These are phyloP conservation scores for Brienomyrus brachyistius DNA, from an alignment of 2,113 vertebrate species.

Conservation along the genomic window DNA sequence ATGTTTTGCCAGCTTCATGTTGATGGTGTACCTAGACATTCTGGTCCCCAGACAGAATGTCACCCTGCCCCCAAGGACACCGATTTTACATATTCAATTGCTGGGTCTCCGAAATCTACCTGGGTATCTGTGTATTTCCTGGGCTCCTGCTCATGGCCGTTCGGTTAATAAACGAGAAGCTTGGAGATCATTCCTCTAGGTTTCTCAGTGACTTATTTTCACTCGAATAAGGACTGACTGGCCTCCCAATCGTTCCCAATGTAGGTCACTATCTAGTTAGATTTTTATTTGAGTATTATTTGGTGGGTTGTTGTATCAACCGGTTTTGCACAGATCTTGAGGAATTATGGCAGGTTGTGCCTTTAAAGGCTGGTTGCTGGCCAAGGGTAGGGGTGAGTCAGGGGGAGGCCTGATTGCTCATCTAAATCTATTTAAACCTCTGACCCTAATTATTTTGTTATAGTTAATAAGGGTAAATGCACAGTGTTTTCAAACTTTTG, in stretches of 20 bases:
- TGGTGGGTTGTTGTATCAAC: neutral
- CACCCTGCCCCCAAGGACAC: neutral
- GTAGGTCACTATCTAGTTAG: neutral
- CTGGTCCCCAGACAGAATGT: neutral
- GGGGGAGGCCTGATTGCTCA: neutral
- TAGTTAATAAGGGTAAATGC: neutral
- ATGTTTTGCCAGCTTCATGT: neutral
- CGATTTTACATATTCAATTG: neutral
- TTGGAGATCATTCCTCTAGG: neutral
- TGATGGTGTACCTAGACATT: neutral
- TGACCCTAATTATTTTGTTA: neutral
- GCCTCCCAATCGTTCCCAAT: neutral
- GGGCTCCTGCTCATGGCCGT: neutral
- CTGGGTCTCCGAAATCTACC: neutral
- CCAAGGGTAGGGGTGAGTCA: neutral
- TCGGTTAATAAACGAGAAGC: neutral
- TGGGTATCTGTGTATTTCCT: neutral
- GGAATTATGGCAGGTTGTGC: neutral
- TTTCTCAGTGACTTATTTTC: neutral
- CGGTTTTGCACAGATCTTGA: neutral
- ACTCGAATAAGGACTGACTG: neutral
- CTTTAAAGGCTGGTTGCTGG: neutral
- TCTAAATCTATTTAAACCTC: neutral
- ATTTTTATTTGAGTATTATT: neutral
- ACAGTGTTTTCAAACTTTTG: neutral